These are phyloP conservation scores for Drosophila auraria DNA, from an alignment of 1,140 invertebrate genomes.

Conservation along the genomic window DNA sequence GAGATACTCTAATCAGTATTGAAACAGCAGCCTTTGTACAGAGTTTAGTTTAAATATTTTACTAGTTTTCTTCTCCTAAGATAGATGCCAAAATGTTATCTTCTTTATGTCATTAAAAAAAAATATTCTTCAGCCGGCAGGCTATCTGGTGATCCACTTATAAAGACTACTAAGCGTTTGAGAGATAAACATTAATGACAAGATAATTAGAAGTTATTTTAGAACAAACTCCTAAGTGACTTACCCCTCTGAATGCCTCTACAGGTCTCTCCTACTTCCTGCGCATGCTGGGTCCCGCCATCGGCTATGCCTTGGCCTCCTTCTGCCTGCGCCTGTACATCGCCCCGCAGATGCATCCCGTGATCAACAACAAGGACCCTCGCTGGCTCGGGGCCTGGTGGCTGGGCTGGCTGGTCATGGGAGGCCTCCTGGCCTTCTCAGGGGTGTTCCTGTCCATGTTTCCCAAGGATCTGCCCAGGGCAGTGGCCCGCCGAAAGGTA, in stretches of 20 bases:
- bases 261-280: constrained; percentile 89
- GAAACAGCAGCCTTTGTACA: background rate
- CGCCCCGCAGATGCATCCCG: constrained; percentile 89
- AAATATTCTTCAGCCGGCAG: background rate
- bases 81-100: constrained; percentile 6
- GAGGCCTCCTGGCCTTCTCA: constrained; percentile 88
- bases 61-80: too few species aligned
- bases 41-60: background rate
- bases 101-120: background rate
- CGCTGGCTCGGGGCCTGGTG: constrained; percentile 93
- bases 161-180: background rate
- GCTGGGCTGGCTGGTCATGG: constrained; percentile 91
- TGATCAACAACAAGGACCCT: constrained; percentile 89
- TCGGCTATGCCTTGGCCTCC: constrained; percentile 90
- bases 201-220: constrained; percentile 3
- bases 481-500: constrained; percentile 86
- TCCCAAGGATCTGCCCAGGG: constrained; percentile 88
- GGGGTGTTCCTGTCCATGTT: constrained; percentile 88
- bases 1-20: background rate
- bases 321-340: constrained; percentile 90
- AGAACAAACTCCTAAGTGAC: background rate
- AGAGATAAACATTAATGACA: constrained; percentile 1
- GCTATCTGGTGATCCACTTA: constrained; percentile 9
- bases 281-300: constrained; percentile 89
- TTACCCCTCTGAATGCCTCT: background rate